Base-by-base conservation (phyloP, 1,140 invertebrate genomes). In the Neodiprion fabricii region DNA sequence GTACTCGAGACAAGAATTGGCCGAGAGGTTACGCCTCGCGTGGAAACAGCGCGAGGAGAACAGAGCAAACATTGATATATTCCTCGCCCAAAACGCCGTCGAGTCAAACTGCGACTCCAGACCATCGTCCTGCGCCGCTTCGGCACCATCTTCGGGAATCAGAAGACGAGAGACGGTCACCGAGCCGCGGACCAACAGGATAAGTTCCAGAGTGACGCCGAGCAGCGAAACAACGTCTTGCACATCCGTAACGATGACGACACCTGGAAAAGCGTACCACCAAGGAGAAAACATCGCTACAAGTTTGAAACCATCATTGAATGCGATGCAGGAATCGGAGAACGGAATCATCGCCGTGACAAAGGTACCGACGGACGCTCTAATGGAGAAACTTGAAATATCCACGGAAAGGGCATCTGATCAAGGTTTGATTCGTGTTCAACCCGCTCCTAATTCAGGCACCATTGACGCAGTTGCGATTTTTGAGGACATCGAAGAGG, bases 1-100 rank as follows among this genome's bases (percentile, higher is more conserved):
- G 0, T 89, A 90, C 21, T 89, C 90, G 0, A 85, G 89, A 48
- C 88, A 91, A 70, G 88, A 91, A 71, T 75, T 91, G 7, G 88
- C 90, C 0, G 89, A 90, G 71, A 82, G 89, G 70, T 73, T 91
- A 48, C 81, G 88, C 67, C 80, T 89, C 5, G 90, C 89, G 0
- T 91, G 89, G 89, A 89, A 89, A 70, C 86, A 90, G 9, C 79
- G 89, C 1, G 88, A 90, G 67, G 84, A 87, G 23, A 87, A 86
- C 12, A 89, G 89, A 77, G 83, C 87, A 0, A 91, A 91, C 70
- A 85, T 92, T 14, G 87, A 91, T 65, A 91, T 91, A 11, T 91
- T 90, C 74, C 76, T 92, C 12, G 87, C 90, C 0, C 89, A 88
- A 28, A 84, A 85, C n/a, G 83, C 82, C 9, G 73, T 82, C 14